Percentiles rank a stretch among this genome's conserved stretches.
Evolutionary conservation across 92 coral and sea anemone genomes (phyloP).

Genomic region (Diadumene lineata): DNA sequence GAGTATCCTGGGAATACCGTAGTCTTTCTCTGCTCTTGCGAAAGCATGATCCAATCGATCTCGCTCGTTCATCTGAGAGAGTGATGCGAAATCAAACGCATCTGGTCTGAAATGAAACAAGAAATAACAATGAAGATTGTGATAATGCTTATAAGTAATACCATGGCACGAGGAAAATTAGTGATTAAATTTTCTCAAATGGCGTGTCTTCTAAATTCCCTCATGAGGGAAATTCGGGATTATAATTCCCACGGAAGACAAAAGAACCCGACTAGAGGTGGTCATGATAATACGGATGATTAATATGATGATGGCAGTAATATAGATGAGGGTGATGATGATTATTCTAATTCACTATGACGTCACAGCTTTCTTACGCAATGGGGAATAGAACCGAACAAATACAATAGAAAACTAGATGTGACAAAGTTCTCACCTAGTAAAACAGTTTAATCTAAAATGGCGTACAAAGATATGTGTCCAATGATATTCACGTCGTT

Average conservation of each 20-base stretch:
- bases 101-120: slow-evolving; percentile 50
- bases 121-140: neutral
- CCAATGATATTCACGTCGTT: no score
- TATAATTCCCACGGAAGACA: no score
- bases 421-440: no score
- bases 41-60: slow-evolving; percentile 82
- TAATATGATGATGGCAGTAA: neutral
- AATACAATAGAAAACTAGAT: no score
- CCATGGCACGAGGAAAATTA: no score
- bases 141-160: neutral
- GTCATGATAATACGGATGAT: neutral
- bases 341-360: neutral
- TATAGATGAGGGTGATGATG: neutral
- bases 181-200: no score
- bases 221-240: no score
- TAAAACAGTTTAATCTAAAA: no score
- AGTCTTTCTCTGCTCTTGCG: slow-evolving; percentile 65
- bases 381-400: no score
- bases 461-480: no score
- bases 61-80: slow-evolving; percentile 40
- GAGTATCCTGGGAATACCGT: slow-evolving; percentile 74
- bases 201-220: no score
- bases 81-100: slow-evolving; percentile 62
- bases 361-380: no score
- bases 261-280: neutral